Evolutionary conservation across 2,888 invertebrate species (phyloP), one percentile per base, ranked within the genome.

Genomic region (Plagiodera versicolora): DNA sequence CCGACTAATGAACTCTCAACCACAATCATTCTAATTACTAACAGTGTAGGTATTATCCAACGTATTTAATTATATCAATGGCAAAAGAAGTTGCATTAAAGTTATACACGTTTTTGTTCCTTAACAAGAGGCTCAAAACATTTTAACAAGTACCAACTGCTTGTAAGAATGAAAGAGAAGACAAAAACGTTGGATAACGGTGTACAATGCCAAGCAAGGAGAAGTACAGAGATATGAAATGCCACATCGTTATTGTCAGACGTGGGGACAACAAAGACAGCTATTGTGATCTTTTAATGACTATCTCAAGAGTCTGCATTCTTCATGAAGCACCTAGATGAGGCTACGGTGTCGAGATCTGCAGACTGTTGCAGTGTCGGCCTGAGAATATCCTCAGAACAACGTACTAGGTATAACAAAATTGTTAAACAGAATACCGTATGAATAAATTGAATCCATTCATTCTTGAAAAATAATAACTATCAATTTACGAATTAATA

Each of bases 251-350:
- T 74, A 77, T 77, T 77, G 77, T 77, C 70, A 70, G 70, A 63
- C 58, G 61, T 60, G 58, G 58, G 71, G 74, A 76, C 73, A 75
- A 77, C 76, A 78, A 77, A 76, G 77, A 64, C 69, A 62, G 64
- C 70, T 71, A 77, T 78, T 78, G 77, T 78, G 72, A 76, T 77
- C 72, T 68, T 70, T 76, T 78, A 77, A 78, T 77, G 77, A 76
- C 74, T 72, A 72, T 73, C 72, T 71, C 67, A 64, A 72, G 72
- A 68, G 71, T 66, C 70, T 72, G 71, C 70, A 75, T 75, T 75
- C 75, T 75, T 71, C 58, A 60, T 68, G 39, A 65, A 63, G 57
- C 46, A 35, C 32, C 63, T 60, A 63, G 63, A 60, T 60, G 60
- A 63, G 45, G 58, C 56, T 50, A 60, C 48, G 57, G 63, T 63